These are phyloP conservation scores for Nomada ruficornis DNA, from an alignment of 2,888 invertebrate genomes.

Conservation along the genomic window DNA sequence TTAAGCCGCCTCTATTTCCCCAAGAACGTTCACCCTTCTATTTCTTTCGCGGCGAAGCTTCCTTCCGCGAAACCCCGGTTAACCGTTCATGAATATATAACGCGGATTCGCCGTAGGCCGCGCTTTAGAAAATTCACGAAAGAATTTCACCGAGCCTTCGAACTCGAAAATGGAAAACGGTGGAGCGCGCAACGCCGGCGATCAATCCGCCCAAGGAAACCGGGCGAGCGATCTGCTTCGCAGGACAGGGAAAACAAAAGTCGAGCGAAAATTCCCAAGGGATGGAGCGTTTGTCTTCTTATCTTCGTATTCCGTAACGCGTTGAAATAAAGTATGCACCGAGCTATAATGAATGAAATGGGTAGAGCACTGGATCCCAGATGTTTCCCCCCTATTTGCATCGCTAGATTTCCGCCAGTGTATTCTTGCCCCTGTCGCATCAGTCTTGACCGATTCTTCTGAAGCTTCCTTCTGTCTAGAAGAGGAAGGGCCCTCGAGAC, in stretches of 20 bases:
- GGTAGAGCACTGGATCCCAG: not conserved
- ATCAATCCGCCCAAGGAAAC: not conserved
- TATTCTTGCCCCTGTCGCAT: conserved; percentile 50
- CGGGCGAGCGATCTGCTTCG: not conserved
- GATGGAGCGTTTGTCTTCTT: not conserved
- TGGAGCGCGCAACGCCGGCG: not conserved
- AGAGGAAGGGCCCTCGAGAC: conserved; percentile 39
- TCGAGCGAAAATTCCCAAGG: not conserved
- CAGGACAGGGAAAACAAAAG: not conserved
- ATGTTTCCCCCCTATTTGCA: conserved; percentile 25
- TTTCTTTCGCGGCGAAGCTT: not conserved
- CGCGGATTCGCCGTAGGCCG: conserved; percentile 37
- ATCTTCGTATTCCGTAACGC: conserved; percentile 28
- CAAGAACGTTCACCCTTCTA: conserved; percentile 13
- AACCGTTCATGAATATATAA: conserved; percentile 48
- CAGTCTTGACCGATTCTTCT: conserved; percentile 56
- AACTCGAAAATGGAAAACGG: not conserved
- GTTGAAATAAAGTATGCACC: not conserved
- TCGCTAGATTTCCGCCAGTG: conserved; percentile 26
- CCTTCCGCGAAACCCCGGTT: conserved; percentile 30
- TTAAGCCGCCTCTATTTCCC: conserved; percentile 49
- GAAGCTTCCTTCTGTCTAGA: conserved; percentile 40
- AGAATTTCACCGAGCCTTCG: not conserved
- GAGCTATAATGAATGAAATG: not conserved
- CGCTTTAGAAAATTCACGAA: conserved; percentile 13